Evolutionary conservation across 2,113 vertebrate genomes (phyloP), one percentile per base, ranked within the genome.

Genomic region (Mobula birostris): DNA sequence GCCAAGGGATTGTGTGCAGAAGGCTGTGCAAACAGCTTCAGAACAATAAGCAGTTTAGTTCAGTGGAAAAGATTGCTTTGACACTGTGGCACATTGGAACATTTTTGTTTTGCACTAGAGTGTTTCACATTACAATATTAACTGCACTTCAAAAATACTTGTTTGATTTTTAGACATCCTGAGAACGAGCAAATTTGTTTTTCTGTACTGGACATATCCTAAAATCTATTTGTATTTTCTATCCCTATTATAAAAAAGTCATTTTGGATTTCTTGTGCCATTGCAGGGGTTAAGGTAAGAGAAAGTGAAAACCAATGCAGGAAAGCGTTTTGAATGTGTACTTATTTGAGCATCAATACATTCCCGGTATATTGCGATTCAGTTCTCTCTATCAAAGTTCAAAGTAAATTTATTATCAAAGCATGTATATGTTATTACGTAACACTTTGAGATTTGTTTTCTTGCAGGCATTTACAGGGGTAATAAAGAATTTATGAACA

Each of bases 1-100:
- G 29, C 85, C 61, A 90, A 68, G 85, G 85, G 58, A 90, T 90
- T 90, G 85, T 88, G 85, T 90, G 61, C 85, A 90, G 85, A n/a
- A 66, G 58, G 61, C 85, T 90, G 12, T 90, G 85, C 63, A 32
- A 90, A 90, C 61, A 68, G 85, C 29, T 68, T n/a, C 61, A 32
- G 85, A 90, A 90, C 61, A 90, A 90, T 66, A 66, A 90, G 61
- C 14, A 90, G 85, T 90, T 66, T 90, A 66, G n/a, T 58, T 66
- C n/a, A 90, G 85, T 90, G 14, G 61, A 66, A 32, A 68, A 6
- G n/a, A 66, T 32, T 68, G 61, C 63, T 32, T 90, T 90, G 61
- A 32, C 61, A 32, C 5, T 32, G 0, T 63, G 61, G 85, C 85
- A 66, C 21, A 32, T 66, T 90, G 85, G 29, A 68, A 27, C 58